A percentile compares a stretch with the other conserved stretches of the same genome.
Evolutionary conservation across 2,113 vertebrate genomes (phyloP).

Genomic region (Pollimyrus isidori): DNA sequence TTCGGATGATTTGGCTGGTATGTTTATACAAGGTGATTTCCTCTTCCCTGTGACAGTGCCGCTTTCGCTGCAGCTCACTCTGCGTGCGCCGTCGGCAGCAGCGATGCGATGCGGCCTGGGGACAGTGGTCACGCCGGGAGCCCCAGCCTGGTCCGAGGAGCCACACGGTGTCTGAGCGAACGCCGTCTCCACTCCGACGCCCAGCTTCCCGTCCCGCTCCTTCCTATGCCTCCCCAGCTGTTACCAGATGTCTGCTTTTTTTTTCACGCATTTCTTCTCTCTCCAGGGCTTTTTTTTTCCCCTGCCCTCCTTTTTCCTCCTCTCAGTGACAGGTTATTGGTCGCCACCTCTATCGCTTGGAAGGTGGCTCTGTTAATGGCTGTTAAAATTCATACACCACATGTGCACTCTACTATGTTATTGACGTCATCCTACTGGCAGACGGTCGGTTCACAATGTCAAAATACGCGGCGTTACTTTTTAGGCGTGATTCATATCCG

Average conservation of each 20-base stretch:
- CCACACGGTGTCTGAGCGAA: slow-evolving; percentile 9
- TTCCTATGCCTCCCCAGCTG: slow-evolving; percentile 32
- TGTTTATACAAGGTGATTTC: neutral
- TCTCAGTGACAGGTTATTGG: slow-evolving; percentile 18
- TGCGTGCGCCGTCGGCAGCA: neutral
- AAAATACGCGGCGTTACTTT: neutral
- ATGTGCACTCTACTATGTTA: neutral
- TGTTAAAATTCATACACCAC: neutral
- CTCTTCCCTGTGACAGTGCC: slow-evolving; percentile 21
- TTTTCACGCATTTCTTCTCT: slow-evolving; percentile 12
- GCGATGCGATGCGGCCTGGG: slow-evolving; percentile 29
- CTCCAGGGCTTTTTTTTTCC: neutral
- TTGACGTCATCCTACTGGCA: neutral
- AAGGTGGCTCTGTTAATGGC: neutral
- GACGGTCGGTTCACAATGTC: neutral
- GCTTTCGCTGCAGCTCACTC: neutral
- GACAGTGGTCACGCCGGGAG: slow-evolving; percentile 22
- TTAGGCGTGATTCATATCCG: neutral
- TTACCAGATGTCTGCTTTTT: slow-evolving; percentile 40
- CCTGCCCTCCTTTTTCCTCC: slow-evolving; percentile 1
- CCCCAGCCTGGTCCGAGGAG: slow-evolving; percentile 14
- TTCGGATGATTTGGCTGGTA: neutral
- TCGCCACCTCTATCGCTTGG: neutral
- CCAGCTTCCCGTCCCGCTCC: neutral
- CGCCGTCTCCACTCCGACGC: slow-evolving; percentile 11